These are phyloP conservation scores for Copsychus sechellarum DNA, from an alignment of 2,113 vertebrate species.

Conservation along the genomic window DNA sequence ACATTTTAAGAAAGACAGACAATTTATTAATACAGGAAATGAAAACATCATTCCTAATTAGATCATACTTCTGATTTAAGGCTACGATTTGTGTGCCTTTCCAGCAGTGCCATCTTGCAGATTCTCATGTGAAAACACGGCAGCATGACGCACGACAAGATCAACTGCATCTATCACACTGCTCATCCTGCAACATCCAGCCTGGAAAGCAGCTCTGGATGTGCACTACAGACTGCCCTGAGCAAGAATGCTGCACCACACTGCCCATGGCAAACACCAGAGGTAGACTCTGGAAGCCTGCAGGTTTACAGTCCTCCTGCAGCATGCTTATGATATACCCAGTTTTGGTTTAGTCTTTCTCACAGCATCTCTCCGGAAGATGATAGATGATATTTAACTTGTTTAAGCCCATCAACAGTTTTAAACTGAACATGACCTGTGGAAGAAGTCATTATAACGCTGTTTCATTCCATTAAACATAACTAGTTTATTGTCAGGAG, in stretches of 20 bases:
- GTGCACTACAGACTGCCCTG: background rate
- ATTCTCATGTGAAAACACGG: conserved; percentile 45
- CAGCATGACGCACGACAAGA: conserved; percentile 30
- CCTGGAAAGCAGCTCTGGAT: background rate
- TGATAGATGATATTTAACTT: conserved; percentile 72
- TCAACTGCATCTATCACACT: background rate
- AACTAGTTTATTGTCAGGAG: conserved; percentile 80
- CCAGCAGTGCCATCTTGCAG: conserved; percentile 42
- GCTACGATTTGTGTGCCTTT: conserved; percentile 49
- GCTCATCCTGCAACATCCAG: background rate
- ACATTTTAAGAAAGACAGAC: conserved; percentile 57
- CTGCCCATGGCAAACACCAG: background rate
- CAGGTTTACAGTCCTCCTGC: background rate
- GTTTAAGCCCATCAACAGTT: conserved; percentile 74
- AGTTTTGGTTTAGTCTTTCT: background rate
- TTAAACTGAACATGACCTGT: conserved; percentile 81
- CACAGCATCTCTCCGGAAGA: conserved; percentile 36
- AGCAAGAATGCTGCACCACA: background rate
- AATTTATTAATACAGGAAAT: conserved; percentile 72
- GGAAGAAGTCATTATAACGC: conserved; percentile 80
- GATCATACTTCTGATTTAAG: conserved; percentile 68
- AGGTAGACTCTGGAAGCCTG: background rate
- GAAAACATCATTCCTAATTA: conserved; percentile 74
- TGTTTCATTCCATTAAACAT: conserved; percentile 84
- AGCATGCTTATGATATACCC: background rate